These are phyloP conservation scores for Pristionchus exspectatus DNA, from an alignment of 2,888 invertebrate genomes.

Conservation along the genomic window DNA sequence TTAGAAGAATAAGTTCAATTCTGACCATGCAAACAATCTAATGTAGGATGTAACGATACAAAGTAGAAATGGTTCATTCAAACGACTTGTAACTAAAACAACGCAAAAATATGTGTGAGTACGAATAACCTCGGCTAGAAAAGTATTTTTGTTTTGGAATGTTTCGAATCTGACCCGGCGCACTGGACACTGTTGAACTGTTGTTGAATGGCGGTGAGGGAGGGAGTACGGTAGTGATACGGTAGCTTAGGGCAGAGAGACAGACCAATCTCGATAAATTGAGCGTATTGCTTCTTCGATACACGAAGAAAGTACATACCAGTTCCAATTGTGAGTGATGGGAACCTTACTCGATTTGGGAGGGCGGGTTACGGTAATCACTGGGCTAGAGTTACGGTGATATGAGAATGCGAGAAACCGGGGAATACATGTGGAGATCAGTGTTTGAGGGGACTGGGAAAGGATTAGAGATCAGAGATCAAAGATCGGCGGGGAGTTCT, in stretches of 20 bases:
- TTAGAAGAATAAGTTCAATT: too few relatives aligned
- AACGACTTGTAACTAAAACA: slow-evolving; percentile 9
- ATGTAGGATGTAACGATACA: not conserved
- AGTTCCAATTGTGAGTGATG: slow-evolving; percentile 13
- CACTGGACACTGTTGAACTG: not conserved
- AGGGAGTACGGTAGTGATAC: slow-evolving; percentile 4
- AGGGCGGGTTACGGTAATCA: not conserved
- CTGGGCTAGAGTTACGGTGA: not conserved
- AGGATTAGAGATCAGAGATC: not conserved
- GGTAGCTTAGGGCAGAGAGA: not conserved
- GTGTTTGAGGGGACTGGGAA: not conserved
- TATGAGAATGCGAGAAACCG: not conserved
- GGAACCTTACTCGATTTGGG: slow-evolving; percentile 41
- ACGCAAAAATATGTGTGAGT: not conserved
- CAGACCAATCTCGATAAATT: not conserved
- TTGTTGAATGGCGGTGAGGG: not conserved
- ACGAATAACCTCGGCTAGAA: slow-evolving; percentile 1
- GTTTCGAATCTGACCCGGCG: slow-evolving; percentile 46
- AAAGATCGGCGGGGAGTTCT: too few relatives aligned
- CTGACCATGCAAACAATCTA: not conserved
- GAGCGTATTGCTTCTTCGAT: slow-evolving; percentile 19
- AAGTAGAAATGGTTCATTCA: not conserved
- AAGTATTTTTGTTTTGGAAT: slow-evolving; percentile 4
- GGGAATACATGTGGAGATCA: not conserved
- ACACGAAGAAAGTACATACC: slow-evolving; percentile 20